Base-by-base conservation (phyloP, 1,140 invertebrate genomes). In the Wiebesia pumilae region DNA sequence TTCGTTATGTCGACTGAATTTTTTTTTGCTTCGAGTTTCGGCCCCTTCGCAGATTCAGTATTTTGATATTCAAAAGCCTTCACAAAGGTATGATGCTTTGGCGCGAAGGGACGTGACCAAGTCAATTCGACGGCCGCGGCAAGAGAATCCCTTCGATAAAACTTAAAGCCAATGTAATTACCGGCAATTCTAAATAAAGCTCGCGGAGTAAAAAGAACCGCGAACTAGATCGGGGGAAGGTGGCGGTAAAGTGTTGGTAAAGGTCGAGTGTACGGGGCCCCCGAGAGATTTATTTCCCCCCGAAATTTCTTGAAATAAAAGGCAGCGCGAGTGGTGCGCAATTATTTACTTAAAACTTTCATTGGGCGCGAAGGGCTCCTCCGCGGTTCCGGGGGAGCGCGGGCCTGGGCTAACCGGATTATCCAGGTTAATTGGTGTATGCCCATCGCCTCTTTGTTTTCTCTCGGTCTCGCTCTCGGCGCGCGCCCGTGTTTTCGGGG, bases 221-320 rank as follows among this genome's bases (percentile, higher is more conserved):
- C 24, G 16, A 40, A 65, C 38, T 33, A 6, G 27, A 30, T 24
- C 0, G 27, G 73, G 38, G 0, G n/a, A n/a, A 16, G 40, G 73
- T 9, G 58, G 27, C 67, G 40, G 82, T 54, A 62, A 87, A 73
- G 81, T 62, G 83, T 75, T 2, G 78, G 33, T 51, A 35, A n/a
- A n/a, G 33, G 3, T 19, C 58, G 58, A 62, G 73, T 65, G 71
- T 80, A 47, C 35, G 38, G 69, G 69, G 12, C 33, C 69, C 62
- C 69, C 33, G 24, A 0, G 35, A 86, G 79, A 83, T 73, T 73
- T 86, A 90, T 90, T 88, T 43, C 58, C 88, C 24, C 90, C 78
- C 91, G 90, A 86, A 87, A 91, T 89, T 91, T 91, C 90, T 88
- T 89, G 89, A 88, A 88, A 71, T 82, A 81, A 43, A 40, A 51